Evolutionary conservation across 2,888 invertebrate species (phyloP).

Genomic region (Spicauda simplicius): DNA sequence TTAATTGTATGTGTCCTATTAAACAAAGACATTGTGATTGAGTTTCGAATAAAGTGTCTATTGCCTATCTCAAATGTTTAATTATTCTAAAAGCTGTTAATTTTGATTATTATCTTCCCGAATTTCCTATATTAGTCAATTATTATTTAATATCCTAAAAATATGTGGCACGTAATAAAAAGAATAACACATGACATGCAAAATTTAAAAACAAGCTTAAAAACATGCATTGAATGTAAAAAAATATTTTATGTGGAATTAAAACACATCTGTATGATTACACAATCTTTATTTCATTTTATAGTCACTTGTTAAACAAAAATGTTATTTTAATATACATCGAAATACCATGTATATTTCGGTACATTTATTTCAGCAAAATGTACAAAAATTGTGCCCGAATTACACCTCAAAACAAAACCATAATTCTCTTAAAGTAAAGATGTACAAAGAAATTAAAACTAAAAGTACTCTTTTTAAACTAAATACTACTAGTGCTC

Average conservation of each 20-base stretch:
- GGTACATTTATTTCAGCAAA: background rate
- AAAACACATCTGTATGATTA: background rate
- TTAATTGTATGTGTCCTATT: background rate
- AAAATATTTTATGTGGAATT: background rate
- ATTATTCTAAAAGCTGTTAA: background rate
- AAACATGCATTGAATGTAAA: no score
- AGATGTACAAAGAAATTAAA: background rate
- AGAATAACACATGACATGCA: no score
- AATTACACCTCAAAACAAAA: background rate
- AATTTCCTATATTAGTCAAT: no score
- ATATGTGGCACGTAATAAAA: no score
- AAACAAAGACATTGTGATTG: slow-evolving; percentile 3
- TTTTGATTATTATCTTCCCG: no score
- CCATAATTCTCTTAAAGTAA: background rate
- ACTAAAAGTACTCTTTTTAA: background rate
- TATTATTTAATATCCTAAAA: no score
- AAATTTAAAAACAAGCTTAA: no score
- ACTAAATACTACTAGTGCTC: slow-evolving; percentile 47
- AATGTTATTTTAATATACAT: background rate
- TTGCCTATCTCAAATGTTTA: background rate
- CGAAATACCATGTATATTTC: background rate
- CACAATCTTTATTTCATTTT: background rate
- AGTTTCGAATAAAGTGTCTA: background rate
- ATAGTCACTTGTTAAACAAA: background rate
- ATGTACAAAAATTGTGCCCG: background rate